Evolutionary conservation across 1,140 invertebrate species (phyloP).

Genomic region (Pollicipes pollicipes): DNA sequence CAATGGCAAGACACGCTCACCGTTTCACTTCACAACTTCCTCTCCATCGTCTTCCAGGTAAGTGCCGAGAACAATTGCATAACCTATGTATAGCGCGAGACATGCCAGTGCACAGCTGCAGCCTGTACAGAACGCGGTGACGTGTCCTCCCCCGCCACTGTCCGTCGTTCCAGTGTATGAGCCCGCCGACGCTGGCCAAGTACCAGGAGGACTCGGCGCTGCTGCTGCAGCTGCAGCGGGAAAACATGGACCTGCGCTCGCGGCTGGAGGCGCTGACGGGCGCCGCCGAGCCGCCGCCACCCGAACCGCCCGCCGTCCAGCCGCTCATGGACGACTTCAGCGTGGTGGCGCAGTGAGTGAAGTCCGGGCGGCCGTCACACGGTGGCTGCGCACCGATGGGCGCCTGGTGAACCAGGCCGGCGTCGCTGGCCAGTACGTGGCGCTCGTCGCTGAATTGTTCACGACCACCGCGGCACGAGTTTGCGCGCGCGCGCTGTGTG

Average conservation of each 20-base stretch:
- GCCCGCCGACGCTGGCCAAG: constrained; percentile 58
- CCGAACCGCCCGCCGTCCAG: background rate
- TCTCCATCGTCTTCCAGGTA: constrained; percentile 52
- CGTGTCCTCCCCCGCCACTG: too few relatives aligned
- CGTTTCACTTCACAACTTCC: constrained; percentile 83
- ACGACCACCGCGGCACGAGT: too few relatives aligned
- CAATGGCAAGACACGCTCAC: constrained; percentile 89
- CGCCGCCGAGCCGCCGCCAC: background rate
- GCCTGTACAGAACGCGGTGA: too few relatives aligned
- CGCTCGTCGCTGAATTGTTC: too few relatives aligned
- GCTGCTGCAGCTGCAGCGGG: constrained; percentile 61
- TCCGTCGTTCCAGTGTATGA: constrained; percentile 42
- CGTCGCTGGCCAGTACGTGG: too few relatives aligned
- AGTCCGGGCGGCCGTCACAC: too few relatives aligned
- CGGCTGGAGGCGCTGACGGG: constrained; percentile 27
- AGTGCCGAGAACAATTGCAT: too few relatives aligned
- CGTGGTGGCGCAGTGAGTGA: background rate
- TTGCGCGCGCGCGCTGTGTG: too few relatives aligned
- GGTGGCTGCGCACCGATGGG: too few relatives aligned
- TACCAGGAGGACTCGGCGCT: constrained; percentile 66
- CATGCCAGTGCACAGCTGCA: too few relatives aligned
- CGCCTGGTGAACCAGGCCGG: too few relatives aligned
- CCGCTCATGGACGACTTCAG: constrained; percentile 1
- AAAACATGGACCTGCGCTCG: constrained; percentile 50
- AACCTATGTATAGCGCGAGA: too few relatives aligned